Base-by-base conservation (phyloP, 2,797 vertebrate species). In the Odontamblyopus rebecca region DNA sequence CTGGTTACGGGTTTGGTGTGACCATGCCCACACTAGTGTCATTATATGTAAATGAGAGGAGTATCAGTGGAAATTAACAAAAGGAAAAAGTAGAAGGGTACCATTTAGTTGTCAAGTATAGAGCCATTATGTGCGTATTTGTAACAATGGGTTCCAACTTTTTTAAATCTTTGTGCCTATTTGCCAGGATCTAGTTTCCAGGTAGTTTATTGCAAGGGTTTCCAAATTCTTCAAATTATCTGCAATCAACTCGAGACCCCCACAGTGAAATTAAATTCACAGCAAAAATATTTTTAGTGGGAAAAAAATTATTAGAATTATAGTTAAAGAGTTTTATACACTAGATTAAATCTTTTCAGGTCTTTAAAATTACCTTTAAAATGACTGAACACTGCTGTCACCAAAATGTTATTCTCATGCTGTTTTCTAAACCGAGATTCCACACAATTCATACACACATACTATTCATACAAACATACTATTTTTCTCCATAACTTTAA, bases 1-100 rank as follows among this genome's bases (percentile, higher is more conserved):
- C 32, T 57, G 54, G 30, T n/a, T 35, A 54, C 51, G 56, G 50
- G n/a, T 66, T 29, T 50, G 5, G 44, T 66, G 64, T 66, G 44
- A 66, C 26, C 9, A 50, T 51, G 44, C 44, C 23, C 26, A 66
- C 66, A 56, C 16, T 19, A n/a, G 50, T 32, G 18, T 32, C 16
- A 67, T 32, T 54, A 54, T 32, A 54, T 54, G 48, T 54, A 30
- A 67, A 51, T 67, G 65, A 18, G 41, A 66, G 12, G 13, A 48
- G 63, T 48, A 65, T 63, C n/a, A 44, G 2, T 64, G 38, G 41
- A 19, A 51, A 50, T 66, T 29, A 65, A 50, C n/a, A 53, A 51
- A 30, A 27, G 26, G 23, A 19, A 44, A 65, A 65, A 44, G 26
- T 27, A 26, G 26, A 27, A 66, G 15, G 44, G 50, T n/a, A 51